These are phyloP conservation scores for Noturus placidus DNA, from an alignment of 2,113 vertebrate species.

Conservation along the genomic window DNA sequence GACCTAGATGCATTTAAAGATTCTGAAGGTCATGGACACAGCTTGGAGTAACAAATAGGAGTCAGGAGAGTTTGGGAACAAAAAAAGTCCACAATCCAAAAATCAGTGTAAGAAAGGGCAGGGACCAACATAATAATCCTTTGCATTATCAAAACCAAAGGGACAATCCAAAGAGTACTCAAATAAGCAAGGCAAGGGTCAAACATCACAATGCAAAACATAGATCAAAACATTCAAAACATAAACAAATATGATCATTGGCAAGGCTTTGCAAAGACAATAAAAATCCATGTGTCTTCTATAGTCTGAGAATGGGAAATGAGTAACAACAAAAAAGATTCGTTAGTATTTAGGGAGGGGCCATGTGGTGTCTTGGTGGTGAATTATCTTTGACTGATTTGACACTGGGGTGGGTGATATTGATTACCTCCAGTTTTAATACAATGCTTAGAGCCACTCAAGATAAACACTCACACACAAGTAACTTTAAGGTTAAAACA, in stretches of 20 bases:
- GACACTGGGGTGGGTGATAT: neutral
- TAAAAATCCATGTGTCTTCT: neutral
- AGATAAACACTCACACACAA: neutral
- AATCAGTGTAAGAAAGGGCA: neutral
- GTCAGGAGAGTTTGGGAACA: neutral
- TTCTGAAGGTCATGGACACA: neutral
- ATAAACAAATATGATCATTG: neutral
- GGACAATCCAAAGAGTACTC: neutral
- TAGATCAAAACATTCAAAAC: neutral
- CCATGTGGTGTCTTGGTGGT: neutral
- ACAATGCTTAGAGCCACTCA: neutral
- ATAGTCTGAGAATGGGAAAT: neutral
- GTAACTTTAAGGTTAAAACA: neutral
- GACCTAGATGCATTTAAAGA: neutral
- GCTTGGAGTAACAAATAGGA: neutral
- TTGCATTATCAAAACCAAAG: neutral
- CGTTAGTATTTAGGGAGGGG: neutral
- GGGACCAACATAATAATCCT: neutral
- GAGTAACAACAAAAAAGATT: neutral
- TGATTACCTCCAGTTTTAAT: neutral
- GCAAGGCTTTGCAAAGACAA: neutral
- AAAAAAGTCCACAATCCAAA: neutral
- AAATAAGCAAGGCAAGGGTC: neutral
- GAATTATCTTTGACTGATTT: neutral
- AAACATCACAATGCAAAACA: neutral